Evolutionary conservation across 2,888 invertebrate genomes (phyloP), one percentile per base, ranked within the genome.

Genomic region (Melinaea marsaeus): DNA sequence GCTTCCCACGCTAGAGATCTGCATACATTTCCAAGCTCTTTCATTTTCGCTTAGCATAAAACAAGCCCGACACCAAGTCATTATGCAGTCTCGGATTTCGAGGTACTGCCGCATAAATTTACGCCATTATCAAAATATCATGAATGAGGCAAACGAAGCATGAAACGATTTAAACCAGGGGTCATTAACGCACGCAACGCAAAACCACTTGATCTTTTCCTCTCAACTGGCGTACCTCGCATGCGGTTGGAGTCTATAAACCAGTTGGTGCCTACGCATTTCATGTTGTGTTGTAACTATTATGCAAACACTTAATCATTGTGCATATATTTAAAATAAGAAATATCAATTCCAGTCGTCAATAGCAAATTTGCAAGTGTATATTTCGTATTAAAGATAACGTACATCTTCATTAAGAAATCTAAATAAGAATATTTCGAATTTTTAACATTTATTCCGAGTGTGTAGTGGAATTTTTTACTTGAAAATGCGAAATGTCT

Each of bases 71-170:
- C 86, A 86, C 79, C 76, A 73, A 84, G 84, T 86, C 86, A 88
- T 89, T 89, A 88, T 87, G 85, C 88, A 85, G 83, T 83, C 85
- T 83, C 78, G 80, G 84, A 85, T 86, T 87, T 85, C 86, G 84
- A 85, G 82, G 82, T 81, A 83, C 76, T 74, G 77, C 79, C 78
- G 88, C 86, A 85, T 89, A 87, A 83, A 87, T 87, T 88, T 84
- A 84, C 85, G 83, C 84, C 81, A 88, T 88, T 88, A 89, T 88
- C 88, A 87, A 89, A 90, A 89, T 89, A 89, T 88, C 86, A 86
- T 83, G 83, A 83, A 84, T 84, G 86, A 80, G 81, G 77, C 78
- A 78, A 78, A 77, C 82, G 79, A 76, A 81, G 84, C 84, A 78
- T 82, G 85, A 83, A 85, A 75, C 77, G 74, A 77, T 79, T 83